Percentiles rank a stretch among this genome's conserved stretches.
These are phyloP conservation scores for Herpailurus yagouaroundi DNA, from an alignment of 2,113 vertebrate genomes.

Conservation along the genomic window DNA sequence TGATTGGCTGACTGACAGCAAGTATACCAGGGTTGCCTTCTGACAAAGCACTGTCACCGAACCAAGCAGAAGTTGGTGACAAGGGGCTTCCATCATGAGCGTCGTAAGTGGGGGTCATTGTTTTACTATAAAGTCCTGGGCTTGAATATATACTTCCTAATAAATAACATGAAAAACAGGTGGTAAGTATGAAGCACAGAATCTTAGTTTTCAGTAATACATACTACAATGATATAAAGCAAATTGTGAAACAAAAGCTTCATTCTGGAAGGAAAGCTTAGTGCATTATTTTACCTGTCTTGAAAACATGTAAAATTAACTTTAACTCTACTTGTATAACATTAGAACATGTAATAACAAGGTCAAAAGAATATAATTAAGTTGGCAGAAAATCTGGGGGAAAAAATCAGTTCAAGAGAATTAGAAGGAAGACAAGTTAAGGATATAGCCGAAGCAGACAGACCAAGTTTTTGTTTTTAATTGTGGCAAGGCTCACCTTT, in stretches of 20 bases:
- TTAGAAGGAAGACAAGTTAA: slow-evolving; percentile 81
- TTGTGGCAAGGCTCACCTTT: slow-evolving; percentile 96
- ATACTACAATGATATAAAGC: neutral
- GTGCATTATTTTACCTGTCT: slow-evolving; percentile 57
- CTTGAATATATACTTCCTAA: slow-evolving; percentile 99
- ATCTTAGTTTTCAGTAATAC: neutral
- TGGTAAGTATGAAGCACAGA: neutral
- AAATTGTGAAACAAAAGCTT: slow-evolving; percentile 59
- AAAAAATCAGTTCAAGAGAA: slow-evolving; percentile 75
- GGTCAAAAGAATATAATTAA: slow-evolving; percentile 40
- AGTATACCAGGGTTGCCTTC: slow-evolving; percentile 99
- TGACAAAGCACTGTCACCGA: slow-evolving; percentile 97
- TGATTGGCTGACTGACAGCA: slow-evolving; percentile 96
- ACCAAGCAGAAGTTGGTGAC: slow-evolving; percentile 98
- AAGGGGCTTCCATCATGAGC: slow-evolving; percentile 97
- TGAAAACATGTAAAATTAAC: slow-evolving; percentile 45
- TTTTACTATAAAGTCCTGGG: slow-evolving; percentile 98
- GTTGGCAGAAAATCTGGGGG: slow-evolving; percentile 64
- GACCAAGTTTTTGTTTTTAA: slow-evolving; percentile 76
- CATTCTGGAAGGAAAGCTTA: slow-evolving; percentile 66
- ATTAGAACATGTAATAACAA: slow-evolving; percentile 34
- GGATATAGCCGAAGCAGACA: slow-evolving; percentile 78
- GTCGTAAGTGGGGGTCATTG: slow-evolving; percentile 99
- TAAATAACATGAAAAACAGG: slow-evolving; percentile 73
- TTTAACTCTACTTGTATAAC: slow-evolving; percentile 10